Conservation (phyloP, 2,888 invertebrate species). For the Mayetiola destructor region DNA sequence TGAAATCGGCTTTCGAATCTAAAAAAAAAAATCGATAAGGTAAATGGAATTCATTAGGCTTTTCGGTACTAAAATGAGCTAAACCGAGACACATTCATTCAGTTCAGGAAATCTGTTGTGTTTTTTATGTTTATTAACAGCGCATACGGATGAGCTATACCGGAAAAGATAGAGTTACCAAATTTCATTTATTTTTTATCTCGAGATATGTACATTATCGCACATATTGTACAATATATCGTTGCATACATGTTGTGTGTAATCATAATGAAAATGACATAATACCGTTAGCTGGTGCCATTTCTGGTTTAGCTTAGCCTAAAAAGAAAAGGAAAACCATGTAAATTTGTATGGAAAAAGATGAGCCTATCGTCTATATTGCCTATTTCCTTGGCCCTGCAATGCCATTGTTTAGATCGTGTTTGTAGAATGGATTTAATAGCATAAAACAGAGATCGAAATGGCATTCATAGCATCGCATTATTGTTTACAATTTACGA, state of each 20-base stretch:
- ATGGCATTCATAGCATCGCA: not conserved
- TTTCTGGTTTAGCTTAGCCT: not conserved
- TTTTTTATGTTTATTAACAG: too few relatives aligned
- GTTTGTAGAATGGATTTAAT: not conserved
- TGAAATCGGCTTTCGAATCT: not conserved
- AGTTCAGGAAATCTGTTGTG: too few relatives aligned
- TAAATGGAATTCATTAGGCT: not conserved
- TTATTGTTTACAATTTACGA: not conserved
- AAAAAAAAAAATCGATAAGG: not conserved
- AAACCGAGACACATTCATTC: not conserved
- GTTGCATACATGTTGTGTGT: too few relatives aligned
- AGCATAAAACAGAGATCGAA: not conserved
- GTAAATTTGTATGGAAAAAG: not conserved
- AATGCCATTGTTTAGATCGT: too few relatives aligned
- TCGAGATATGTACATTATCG: too few relatives aligned
- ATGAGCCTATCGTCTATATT: not conserved
- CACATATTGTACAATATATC: conserved; percentile 8
- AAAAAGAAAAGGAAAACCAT: not conserved
- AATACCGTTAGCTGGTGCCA: conserved; percentile 1
- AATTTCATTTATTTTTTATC: not conserved
- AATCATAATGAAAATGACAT: conserved; percentile 10
- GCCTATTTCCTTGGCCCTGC: not conserved
- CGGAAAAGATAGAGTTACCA: conserved; percentile 11
- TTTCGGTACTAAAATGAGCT: not conserved
- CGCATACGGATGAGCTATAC: not conserved